A percentile compares a stretch with the other conserved stretches of the same genome.
phyloP scores from a whole-genome alignment of 2,113 vertebrate genomes.

The Cryptomyrus ogoouensis region DNA sequence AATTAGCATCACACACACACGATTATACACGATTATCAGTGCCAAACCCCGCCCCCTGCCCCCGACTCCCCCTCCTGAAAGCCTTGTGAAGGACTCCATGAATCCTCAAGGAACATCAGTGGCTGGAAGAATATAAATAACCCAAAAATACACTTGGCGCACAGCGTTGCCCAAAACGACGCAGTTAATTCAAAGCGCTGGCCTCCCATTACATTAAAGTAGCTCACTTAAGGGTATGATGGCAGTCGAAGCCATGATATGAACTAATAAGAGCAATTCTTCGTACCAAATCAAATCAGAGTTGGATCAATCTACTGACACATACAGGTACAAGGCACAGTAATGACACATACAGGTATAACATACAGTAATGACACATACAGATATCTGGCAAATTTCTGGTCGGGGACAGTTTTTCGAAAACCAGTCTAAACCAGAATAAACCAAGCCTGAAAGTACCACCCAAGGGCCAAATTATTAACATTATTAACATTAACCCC shows the following conservation, averaged over 20 bases:
- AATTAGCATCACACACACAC: slow-evolving; percentile 10
- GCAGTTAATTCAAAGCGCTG: neutral
- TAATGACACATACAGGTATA: neutral
- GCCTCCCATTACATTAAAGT: neutral
- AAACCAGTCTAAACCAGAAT: neutral
- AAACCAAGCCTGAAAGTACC: neutral
- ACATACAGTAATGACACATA: neutral
- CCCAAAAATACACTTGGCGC: neutral
- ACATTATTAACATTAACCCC: neutral
- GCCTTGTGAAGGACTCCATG: neutral
- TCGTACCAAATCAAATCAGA: neutral
- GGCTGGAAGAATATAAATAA: neutral
- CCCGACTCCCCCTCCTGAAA: neutral
- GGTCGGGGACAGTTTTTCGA: neutral
- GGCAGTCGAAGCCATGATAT: neutral
- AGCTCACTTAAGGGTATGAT: neutral
- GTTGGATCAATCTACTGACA: neutral
- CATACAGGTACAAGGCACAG: neutral
- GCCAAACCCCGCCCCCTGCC: neutral
- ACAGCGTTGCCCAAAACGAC: neutral
- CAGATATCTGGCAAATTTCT: neutral
- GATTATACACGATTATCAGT: neutral
- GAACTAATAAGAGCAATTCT: neutral
- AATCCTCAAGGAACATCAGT: neutral
- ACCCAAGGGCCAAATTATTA: neutral